A percentile compares a stretch with the other conserved stretches of the same genome.
phyloP scores from a whole-genome alignment of 2,113 vertebrate species.

The Gulo gulo region DNA sequence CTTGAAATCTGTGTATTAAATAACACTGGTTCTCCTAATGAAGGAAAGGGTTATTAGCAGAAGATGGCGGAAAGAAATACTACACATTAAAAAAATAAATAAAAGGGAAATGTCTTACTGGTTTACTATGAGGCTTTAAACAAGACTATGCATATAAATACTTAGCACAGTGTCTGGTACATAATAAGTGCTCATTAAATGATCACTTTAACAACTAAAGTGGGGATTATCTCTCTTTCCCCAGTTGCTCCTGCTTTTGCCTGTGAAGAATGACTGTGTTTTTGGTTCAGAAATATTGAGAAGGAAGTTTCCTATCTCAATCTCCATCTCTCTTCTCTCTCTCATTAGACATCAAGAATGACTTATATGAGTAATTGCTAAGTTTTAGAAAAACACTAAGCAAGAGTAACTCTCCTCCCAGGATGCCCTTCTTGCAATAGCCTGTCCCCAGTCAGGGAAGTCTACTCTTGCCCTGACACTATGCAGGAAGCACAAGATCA shows the following conservation, averaged over 20 bases:
- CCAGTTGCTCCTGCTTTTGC: not conserved
- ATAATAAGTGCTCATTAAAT: not conserved
- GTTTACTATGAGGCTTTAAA: not conserved
- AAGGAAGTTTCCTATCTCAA: not conserved
- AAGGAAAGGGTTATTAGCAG: not conserved
- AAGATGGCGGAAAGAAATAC: not conserved
- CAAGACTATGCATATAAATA: not conserved
- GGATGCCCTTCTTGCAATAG: not conserved
- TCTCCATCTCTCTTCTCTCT: not conserved
- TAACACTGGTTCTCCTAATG: not conserved
- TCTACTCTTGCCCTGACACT: not conserved
- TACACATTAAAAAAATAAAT: not conserved
- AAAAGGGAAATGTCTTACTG: not conserved
- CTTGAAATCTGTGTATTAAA: not conserved
- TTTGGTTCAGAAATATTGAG: conserved; percentile 11
- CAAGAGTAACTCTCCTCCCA: not conserved
- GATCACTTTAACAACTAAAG: not conserved
- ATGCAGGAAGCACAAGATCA: not conserved
- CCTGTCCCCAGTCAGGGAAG: not conserved
- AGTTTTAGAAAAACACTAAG: not conserved
- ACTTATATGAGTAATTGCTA: not conserved
- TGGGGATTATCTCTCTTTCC: not conserved
- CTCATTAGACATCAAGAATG: not conserved
- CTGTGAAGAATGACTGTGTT: not conserved
- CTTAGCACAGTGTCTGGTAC: not conserved